These are phyloP conservation scores for Leptopterna dolabrata DNA, from an alignment of 2,888 invertebrate species.

Conservation along the genomic window DNA sequence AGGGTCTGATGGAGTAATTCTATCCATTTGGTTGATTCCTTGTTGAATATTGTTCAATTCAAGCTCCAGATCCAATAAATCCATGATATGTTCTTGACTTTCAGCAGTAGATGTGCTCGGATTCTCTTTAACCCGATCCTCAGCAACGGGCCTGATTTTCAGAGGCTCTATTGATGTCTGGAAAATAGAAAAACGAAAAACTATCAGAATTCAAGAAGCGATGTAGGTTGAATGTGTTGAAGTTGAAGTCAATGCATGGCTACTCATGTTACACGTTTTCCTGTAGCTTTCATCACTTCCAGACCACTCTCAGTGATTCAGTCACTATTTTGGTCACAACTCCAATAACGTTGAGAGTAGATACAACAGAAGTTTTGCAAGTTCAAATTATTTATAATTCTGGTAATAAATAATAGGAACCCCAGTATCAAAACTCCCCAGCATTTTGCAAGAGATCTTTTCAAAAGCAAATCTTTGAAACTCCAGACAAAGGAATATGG, in stretches of 20 bases:
- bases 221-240: not conserved
- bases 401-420: not conserved
- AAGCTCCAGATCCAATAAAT: conserved; percentile 87
- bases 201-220: conserved; percentile 10
- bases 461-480: not conserved
- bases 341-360: not conserved
- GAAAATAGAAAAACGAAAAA: conserved; percentile 16
- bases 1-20: conserved; percentile 80
- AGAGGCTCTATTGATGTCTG: conserved; percentile 56
- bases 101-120: conserved; percentile 55
- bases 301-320: not conserved
- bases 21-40: conserved; percentile 89
- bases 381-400: not conserved
- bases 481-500: not conserved
- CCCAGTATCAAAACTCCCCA: not conserved
- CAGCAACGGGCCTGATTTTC: conserved; percentile 56
- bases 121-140: conserved; percentile 54
- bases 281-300: not conserved
- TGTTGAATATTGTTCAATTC: conserved; percentile 87
- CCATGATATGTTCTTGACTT: conserved; percentile 73
- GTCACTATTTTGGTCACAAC: not conserved
- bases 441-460: not conserved
- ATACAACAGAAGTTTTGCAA: not conserved
- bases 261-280: not conserved
- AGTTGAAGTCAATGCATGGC: not conserved